A percentile compares a stretch with the other conserved stretches of the same genome.
phyloP scores from a whole-genome alignment of 2,113 vertebrate species.

The Lophura nycthemera region DNA sequence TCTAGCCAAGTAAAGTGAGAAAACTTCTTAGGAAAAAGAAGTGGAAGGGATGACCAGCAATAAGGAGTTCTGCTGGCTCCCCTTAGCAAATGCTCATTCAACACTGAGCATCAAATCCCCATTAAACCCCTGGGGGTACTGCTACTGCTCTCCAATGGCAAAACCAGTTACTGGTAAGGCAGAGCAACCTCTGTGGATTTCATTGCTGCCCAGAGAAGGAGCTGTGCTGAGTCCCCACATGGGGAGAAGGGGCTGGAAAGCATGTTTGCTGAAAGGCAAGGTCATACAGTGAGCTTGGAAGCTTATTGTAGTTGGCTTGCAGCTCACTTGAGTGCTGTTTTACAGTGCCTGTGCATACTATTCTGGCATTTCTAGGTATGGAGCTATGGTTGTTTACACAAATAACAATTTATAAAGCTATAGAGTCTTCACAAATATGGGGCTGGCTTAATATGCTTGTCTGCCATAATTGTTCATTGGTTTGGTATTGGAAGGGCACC shows the following conservation, averaged over 20 bases:
- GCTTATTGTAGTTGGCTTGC: slow-evolving; percentile 38
- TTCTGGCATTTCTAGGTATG: slow-evolving; percentile 46
- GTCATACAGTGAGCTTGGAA: not conserved
- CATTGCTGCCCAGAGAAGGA: not conserved
- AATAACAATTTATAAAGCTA: slow-evolving; percentile 57
- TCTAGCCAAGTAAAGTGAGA: not conserved
- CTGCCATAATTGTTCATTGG: slow-evolving; percentile 51
- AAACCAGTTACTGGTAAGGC: slow-evolving; percentile 33
- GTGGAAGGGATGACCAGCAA: not conserved
- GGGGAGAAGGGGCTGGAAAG: slow-evolving; percentile 11
- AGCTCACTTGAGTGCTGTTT: slow-evolving; percentile 52
- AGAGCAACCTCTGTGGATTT: not conserved
- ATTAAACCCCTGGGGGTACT: not conserved
- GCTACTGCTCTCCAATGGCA: not conserved
- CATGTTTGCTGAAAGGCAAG: slow-evolving; percentile 14
- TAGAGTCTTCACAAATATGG: slow-evolving; percentile 53
- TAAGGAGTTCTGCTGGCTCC: not conserved
- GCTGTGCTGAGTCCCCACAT: not conserved
- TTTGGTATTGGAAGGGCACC: slow-evolving; percentile 58
- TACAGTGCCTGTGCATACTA: slow-evolving; percentile 16
- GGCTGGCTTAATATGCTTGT: slow-evolving; percentile 48
- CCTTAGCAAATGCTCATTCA: not conserved
- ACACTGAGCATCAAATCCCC: not conserved
- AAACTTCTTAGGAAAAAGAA: not conserved
- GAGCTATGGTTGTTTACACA: not conserved